These are phyloP conservation scores for Pyrocephalus nanus DNA, from an alignment of 2,797 vertebrate genomes.

Conservation along the genomic window DNA sequence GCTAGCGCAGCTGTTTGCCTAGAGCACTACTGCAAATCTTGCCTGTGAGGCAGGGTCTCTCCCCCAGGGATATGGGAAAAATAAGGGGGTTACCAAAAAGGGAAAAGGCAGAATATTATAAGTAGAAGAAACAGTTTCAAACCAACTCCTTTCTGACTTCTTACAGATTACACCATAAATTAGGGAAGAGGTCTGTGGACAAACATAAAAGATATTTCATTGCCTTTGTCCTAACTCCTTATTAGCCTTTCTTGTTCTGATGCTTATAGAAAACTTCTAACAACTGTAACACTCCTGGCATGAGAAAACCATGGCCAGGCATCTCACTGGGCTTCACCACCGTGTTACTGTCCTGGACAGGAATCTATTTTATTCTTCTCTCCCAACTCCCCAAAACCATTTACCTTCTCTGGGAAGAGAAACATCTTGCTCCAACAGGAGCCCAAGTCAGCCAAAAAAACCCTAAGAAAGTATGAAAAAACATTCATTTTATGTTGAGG, in stretches of 20 bases:
- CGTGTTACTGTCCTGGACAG: background rate
- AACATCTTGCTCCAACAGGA: background rate
- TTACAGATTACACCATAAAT: background rate
- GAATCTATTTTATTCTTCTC: background rate
- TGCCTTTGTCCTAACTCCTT: background rate
- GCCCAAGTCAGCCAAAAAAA: background rate
- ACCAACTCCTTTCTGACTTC: background rate
- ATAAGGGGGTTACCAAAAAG: background rate
- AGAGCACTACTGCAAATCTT: background rate
- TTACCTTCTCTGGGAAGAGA: background rate
- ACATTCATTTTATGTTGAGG: background rate
- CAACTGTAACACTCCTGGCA: background rate
- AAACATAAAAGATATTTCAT: background rate
- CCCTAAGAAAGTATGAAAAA: background rate
- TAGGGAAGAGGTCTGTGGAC: background rate
- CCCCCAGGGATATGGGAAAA: background rate
- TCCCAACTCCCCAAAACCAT: fast-evolving
- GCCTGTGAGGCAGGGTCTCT: background rate
- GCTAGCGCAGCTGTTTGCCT: background rate
- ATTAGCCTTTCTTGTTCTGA: background rate
- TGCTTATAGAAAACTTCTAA: background rate
- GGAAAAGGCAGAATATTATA: background rate
- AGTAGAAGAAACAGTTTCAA: background rate
- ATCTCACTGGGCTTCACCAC: background rate
- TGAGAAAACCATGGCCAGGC: background rate